A percentile compares a stretch with the other conserved stretches of the same genome.
Conservation (phyloP, 2,113 vertebrate species). For the Merops nubicus region DNA sequence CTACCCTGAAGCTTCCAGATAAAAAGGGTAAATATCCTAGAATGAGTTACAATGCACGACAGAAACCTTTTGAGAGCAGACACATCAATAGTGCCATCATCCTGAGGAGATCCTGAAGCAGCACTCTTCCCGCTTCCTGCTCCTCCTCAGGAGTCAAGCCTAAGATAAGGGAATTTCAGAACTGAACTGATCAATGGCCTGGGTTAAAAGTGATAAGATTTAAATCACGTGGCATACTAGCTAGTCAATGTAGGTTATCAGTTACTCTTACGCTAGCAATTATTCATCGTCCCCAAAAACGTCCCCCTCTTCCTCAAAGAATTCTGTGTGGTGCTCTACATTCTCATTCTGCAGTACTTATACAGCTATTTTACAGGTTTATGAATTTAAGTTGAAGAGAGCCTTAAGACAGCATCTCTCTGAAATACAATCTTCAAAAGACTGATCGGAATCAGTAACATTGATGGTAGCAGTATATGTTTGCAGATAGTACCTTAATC, state of each 20-base stretch:
- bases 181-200: slow-evolving; percentile 45
- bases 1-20: background rate
- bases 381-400: background rate
- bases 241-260: slow-evolving; percentile 66
- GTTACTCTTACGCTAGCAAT: slow-evolving; percentile 48
- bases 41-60: background rate
- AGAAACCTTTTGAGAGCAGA: background rate
- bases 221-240: slow-evolving; percentile 14
- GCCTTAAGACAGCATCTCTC: background rate
- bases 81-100: background rate
- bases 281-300: slow-evolving; percentile 45
- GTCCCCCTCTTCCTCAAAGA: background rate
- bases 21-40: background rate
- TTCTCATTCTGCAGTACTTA: background rate
- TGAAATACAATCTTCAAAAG: background rate
- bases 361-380: background rate
- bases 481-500: background rate
- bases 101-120: background rate
- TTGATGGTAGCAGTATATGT: background rate
- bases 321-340: background rate
- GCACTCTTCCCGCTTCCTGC: background rate
- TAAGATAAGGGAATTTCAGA: slow-evolving; percentile 44
- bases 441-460: background rate
- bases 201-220: slow-evolving; percentile 54
- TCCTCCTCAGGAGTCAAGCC: slow-evolving; percentile 12